Evolutionary conservation across 1,140 invertebrate genomes (phyloP).

Genomic region (Linepithema humile): DNA sequence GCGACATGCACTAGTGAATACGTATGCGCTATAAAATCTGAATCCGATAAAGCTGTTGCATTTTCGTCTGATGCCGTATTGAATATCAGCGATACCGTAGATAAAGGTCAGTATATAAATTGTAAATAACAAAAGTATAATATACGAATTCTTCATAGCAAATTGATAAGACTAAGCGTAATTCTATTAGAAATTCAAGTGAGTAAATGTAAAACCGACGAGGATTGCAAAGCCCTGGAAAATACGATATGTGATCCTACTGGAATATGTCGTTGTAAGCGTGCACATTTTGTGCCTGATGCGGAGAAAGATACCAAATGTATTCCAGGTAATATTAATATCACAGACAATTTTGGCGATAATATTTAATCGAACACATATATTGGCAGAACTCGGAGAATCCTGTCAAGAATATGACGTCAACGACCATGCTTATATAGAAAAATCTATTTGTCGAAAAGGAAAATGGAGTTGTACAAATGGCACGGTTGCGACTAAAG

Average conservation of each 20-base stretch:
- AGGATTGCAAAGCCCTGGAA: constrained; percentile 50
- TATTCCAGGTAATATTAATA: constrained; percentile 68
- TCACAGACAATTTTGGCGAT: neutral
- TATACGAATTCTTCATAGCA: neutral
- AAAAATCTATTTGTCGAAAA: constrained; percentile 65
- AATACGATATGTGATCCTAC: constrained; percentile 53
- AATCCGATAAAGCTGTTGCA: neutral
- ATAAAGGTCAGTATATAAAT: neutral
- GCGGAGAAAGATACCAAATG: constrained; percentile 38
- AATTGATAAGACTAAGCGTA: too few relatives aligned
- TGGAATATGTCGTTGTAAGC: constrained; percentile 67
- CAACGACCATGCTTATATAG: neutral
- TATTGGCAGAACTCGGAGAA: constrained; percentile 71
- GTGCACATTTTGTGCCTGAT: constrained; percentile 55
- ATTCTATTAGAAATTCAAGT: neutral
- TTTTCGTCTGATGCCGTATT: neutral
- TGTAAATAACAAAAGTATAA: neutral
- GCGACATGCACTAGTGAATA: neutral
- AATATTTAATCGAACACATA: neutral
- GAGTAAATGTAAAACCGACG: constrained; percentile 36
- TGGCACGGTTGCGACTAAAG: constrained; percentile 36
- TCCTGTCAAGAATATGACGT: constrained; percentile 39
- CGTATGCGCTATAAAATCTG: neutral
- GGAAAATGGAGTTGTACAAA: constrained; percentile 66
- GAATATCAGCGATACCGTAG: neutral